A percentile compares a stretch with the other conserved stretches of the same genome.
phyloP scores from a whole-genome alignment of 2,888 invertebrate genomes.

The Patella pellucida region DNA sequence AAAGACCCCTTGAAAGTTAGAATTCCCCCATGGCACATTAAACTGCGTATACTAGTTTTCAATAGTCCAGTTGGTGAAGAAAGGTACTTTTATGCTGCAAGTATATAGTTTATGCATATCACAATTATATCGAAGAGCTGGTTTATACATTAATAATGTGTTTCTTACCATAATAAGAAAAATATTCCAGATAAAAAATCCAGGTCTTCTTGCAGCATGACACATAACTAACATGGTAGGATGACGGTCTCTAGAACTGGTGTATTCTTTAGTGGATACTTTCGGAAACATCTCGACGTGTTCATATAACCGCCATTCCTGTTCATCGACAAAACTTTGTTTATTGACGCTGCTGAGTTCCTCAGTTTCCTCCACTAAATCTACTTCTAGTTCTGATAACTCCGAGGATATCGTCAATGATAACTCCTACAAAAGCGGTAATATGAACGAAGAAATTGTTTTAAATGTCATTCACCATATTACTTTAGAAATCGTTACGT shows the following conservation, averaged over 20 bases:
- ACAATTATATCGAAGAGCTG: too few relatives aligned
- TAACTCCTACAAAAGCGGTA: slow-evolving; percentile 36
- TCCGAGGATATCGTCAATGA: slow-evolving; percentile 49
- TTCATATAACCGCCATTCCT: slow-evolving; percentile 67
- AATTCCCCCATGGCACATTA: too few relatives aligned
- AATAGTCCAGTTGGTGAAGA: too few relatives aligned
- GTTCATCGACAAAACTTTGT: slow-evolving; percentile 64
- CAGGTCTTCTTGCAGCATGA: slow-evolving; percentile 63
- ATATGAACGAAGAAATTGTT: slow-evolving; percentile 14
- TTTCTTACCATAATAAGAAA: slow-evolving; percentile 64
- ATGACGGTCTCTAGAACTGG: slow-evolving; percentile 48
- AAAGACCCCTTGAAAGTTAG: too few relatives aligned
- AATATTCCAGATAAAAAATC: slow-evolving; percentile 69
- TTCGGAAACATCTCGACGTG: slow-evolving; percentile 50
- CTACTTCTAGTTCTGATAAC: slow-evolving; percentile 40
- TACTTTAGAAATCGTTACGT: neutral
- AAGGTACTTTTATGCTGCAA: too few relatives aligned
- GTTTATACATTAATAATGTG: too few relatives aligned
- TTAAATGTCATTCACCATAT: slow-evolving; percentile 19
- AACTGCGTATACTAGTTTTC: too few relatives aligned
- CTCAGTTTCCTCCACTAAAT: slow-evolving; percentile 50
- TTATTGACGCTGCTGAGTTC: slow-evolving; percentile 48
- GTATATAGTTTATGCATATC: too few relatives aligned
- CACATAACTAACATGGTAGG: slow-evolving; percentile 64
- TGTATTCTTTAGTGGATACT: slow-evolving; percentile 39